Percentiles rank a stretch among this genome's conserved stretches.
Evolutionary conservation across 2,113 vertebrate genomes (phyloP).

Genomic region (Dipodomys merriami): DNA sequence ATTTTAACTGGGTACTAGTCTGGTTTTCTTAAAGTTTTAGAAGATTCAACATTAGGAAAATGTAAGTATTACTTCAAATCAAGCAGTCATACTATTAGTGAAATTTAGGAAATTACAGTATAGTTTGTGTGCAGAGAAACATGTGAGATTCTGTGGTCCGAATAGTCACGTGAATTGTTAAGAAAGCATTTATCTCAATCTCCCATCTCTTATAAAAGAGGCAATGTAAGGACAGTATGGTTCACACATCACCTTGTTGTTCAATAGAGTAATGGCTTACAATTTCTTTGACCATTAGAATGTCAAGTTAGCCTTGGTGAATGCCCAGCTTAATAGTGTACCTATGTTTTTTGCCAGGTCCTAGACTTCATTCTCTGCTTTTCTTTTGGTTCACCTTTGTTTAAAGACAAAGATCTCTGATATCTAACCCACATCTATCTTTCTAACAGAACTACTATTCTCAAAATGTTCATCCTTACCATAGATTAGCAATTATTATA

Average conservation of each 20-base stretch:
- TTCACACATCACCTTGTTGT: neutral
- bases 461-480: constrained; percentile 15
- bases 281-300: neutral
- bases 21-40: neutral
- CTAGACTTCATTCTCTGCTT: neutral
- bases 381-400: neutral
- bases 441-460: neutral
- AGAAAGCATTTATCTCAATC: neutral
- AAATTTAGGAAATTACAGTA: neutral
- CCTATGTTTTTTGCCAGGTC: neutral
- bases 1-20: neutral
- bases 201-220: neutral
- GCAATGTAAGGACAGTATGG: neutral
- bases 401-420: neutral
- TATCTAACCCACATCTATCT: neutral
- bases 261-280: neutral
- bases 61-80: constrained; percentile 27
- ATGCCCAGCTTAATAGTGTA: neutral
- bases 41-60: neutral
- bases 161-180: neutral
- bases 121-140: neutral
- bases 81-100: neutral
- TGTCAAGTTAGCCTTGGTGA: neutral
- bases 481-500: neutral
- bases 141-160: too few relatives aligned